Conservation (phyloP, 1,140 invertebrate genomes). For the Drosophila quadrilineata region DNA sequence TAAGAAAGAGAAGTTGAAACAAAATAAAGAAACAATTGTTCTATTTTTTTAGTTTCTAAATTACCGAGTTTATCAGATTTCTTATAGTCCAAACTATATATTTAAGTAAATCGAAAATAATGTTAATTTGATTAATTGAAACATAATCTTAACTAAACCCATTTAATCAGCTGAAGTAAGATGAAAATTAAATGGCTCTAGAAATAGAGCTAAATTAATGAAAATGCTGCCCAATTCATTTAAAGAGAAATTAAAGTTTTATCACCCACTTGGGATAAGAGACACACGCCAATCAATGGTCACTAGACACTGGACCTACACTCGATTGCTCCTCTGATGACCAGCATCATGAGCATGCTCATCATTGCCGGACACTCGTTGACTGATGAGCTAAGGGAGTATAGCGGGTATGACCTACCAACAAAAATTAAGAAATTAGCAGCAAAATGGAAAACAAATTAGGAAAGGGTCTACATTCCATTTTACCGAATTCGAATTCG, state of each 20-base stretch:
- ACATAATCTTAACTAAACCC: slow-evolving; percentile 51
- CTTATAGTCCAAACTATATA: too few relatives aligned
- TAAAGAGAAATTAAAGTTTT: slow-evolving; percentile 68
- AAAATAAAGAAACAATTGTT: too few relatives aligned
- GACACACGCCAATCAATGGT: slow-evolving; percentile 45
- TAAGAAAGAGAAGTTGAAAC: too few relatives aligned
- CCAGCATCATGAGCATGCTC: too few relatives aligned
- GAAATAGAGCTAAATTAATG: slow-evolving; percentile 14
- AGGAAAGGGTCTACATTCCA: slow-evolving; percentile 77
- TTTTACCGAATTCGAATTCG: too few relatives aligned
- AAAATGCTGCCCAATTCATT: slow-evolving; percentile 47
- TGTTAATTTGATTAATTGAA: slow-evolving; percentile 52
- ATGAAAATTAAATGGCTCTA: too few relatives aligned
- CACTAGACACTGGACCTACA: slow-evolving; percentile 50
- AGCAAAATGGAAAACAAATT: slow-evolving; percentile 77
- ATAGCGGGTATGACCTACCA: too few relatives aligned
- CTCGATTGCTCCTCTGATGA: too few relatives aligned
- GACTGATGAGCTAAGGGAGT: slow-evolving; percentile 26
- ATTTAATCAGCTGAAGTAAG: slow-evolving; percentile 10
- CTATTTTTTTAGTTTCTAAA: too few relatives aligned
- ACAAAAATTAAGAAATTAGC: slow-evolving; percentile 78
- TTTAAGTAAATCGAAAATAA: too few relatives aligned
- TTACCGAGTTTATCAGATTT: too few relatives aligned
- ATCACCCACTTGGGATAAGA: slow-evolving; percentile 56
- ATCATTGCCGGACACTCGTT: too few relatives aligned